phyloP scores from a whole-genome alignment of 2,113 vertebrate species.

The Epinephelus moara region DNA sequence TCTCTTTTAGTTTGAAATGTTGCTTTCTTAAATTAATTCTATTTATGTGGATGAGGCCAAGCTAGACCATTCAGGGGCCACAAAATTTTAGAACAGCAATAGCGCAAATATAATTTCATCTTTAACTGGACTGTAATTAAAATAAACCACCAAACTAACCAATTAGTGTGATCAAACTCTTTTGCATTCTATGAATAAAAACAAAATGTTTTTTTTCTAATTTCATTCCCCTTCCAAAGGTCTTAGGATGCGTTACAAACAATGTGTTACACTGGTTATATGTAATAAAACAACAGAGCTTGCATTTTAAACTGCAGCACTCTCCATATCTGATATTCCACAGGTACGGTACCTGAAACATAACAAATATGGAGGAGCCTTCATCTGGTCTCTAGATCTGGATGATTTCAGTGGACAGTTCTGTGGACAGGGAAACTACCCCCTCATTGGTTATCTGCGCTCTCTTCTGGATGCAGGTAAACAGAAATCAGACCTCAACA shows the following conservation, averaged over 20 bases:
- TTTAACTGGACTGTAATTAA: background rate
- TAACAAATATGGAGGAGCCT: conserved; percentile 84
- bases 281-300: background rate
- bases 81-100: background rate
- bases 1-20: background rate
- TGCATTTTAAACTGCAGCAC: background rate
- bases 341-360: conserved; percentile 84
- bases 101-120: background rate
- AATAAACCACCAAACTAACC: no score
- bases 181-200: background rate
- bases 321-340: conserved; percentile 6
- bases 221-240: background rate
- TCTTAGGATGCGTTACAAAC: background rate
- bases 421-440: conserved; percentile 83
- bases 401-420: conserved; percentile 87
- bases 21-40: background rate
- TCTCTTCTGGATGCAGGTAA: conserved; percentile 75
- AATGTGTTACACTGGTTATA: background rate
- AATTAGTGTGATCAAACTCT: background rate
- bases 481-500: background rate
- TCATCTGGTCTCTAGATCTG: conserved; percentile 86
- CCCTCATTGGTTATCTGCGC: conserved; percentile 81
- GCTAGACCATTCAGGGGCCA: background rate
- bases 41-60: background rate
- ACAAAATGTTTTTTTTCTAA: background rate